A percentile compares a stretch with the other conserved stretches of the same genome.
These are phyloP conservation scores for Lichenostomus cassidix DNA, from an alignment of 2,113 vertebrate species.

Conservation along the genomic window DNA sequence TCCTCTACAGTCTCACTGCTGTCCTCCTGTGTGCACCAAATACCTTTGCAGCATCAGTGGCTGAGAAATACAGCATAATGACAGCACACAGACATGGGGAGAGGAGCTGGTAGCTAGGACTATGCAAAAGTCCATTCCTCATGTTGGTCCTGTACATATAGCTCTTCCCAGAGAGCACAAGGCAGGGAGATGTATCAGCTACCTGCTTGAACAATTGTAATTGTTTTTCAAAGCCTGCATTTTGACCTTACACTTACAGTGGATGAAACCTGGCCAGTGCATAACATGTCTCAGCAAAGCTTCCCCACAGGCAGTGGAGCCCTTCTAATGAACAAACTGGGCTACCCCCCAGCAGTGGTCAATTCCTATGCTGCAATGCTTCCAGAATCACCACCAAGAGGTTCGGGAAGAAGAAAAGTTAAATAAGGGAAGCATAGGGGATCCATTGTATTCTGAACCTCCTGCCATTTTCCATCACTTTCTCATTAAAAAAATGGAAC, in stretches of 20 bases:
- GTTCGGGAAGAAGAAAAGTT: background rate
- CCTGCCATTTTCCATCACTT: background rate
- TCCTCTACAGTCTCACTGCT: background rate
- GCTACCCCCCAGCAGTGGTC: background rate
- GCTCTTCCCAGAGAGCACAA: background rate
- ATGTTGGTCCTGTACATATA: background rate
- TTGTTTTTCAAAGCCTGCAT: background rate
- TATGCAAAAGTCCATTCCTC: background rate
- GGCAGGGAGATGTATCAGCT: background rate
- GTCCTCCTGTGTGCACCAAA: background rate
- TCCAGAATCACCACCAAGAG: background rate
- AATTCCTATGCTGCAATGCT: background rate
- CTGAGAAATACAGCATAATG: background rate
- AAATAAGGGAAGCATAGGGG: background rate
- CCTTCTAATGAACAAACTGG: background rate
- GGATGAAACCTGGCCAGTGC: background rate
- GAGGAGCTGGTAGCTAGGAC: background rate
- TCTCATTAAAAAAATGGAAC: slow-evolving; percentile 8
- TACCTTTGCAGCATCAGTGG: background rate
- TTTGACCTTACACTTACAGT: background rate
- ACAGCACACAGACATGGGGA: background rate
- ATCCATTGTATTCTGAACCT: background rate
- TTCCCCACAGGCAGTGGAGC: background rate
- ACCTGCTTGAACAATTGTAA: background rate
- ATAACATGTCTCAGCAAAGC: background rate